phyloP scores from a whole-genome alignment of 2,888 invertebrate species.

The Drosophila mayaguana region DNA sequence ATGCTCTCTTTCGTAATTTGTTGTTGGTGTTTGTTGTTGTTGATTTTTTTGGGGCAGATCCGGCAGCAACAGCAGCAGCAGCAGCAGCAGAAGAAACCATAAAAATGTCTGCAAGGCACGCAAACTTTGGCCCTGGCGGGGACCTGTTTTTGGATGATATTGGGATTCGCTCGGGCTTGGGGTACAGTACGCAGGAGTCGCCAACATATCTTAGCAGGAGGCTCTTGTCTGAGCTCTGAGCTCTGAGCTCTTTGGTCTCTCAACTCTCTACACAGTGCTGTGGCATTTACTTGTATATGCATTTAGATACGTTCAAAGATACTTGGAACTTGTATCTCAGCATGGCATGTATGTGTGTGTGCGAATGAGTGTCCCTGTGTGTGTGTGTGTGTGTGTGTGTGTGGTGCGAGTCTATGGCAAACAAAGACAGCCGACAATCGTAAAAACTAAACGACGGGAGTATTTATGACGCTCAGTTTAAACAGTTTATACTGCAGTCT shows the following conservation, averaged over 20 bases:
- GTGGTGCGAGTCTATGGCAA: conserved; percentile 52
- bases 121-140: conserved; percentile 72
- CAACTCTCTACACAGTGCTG: conserved; percentile 27
- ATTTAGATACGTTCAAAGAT: conserved; percentile 78
- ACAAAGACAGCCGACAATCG: conserved; percentile 80
- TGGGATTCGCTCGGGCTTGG: conserved; percentile 33
- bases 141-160: conserved; percentile 66
- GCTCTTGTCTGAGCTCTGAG: conserved; percentile 51
- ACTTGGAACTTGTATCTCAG: conserved; percentile 64
- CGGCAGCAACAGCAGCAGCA: conserved; percentile 13
- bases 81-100: conserved; percentile 41
- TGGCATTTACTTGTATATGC: conserved; percentile 60
- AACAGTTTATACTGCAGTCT: conserved; percentile 54
- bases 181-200: conserved; percentile 72
- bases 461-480: conserved; percentile 72
- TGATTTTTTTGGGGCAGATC: conserved; percentile 32
- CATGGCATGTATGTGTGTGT: conserved; percentile 26
- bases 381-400: conserved; percentile 7
- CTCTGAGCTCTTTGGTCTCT: conserved; percentile 42
- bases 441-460: conserved; percentile 77
- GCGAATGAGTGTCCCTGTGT: conserved; percentile 17
- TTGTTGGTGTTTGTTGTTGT: not conserved
- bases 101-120: conserved; percentile 73
- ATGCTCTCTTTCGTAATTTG: conserved; percentile 49
- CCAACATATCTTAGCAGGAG: conserved; percentile 71